A percentile compares a stretch with the other conserved stretches of the same genome.
phyloP scores from a whole-genome alignment of 2,797 vertebrate species.

The Etheostoma perlongum region DNA sequence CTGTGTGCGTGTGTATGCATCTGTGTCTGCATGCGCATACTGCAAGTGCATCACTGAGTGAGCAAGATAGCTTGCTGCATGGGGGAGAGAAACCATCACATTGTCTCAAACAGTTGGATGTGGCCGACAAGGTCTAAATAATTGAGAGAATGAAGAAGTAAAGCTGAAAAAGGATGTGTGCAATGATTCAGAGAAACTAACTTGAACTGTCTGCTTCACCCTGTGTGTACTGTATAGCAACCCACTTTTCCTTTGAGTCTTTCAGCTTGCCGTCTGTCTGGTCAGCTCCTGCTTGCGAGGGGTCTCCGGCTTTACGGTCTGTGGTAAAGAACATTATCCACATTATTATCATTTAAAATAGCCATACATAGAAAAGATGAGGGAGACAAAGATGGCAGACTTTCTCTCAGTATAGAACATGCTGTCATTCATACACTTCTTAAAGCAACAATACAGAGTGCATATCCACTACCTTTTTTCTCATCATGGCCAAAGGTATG shows the following conservation, averaged over 20 bases:
- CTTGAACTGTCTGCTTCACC: conserved; percentile 11
- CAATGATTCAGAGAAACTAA: conserved; percentile 26
- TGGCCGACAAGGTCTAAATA: conserved; percentile 29
- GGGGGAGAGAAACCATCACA: conserved; percentile 40
- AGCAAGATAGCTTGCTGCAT: conserved; percentile 30
- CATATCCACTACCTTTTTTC: background rate
- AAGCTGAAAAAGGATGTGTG: conserved; percentile 17
- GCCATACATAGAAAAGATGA: conserved; percentile 1
- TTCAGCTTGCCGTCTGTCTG: conserved; percentile 80
- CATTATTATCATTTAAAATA: conserved; percentile 14
- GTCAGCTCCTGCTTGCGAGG: conserved; percentile 74
- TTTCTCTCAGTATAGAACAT: background rate
- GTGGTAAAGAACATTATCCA: conserved; percentile 38
- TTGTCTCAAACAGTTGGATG: conserved; percentile 52
- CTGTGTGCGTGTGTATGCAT: conserved; percentile 1
- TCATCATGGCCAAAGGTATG: background rate
- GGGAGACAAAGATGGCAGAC: background rate
- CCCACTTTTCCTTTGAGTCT: conserved; percentile 85
- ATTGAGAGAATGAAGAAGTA: conserved; percentile 29
- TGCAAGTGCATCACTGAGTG: conserved; percentile 42
- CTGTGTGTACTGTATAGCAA: conserved; percentile 21
- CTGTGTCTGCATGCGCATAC: background rate
- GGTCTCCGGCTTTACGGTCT: conserved; percentile 84
- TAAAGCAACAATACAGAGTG: background rate
- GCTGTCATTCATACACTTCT: background rate